phyloP scores from a whole-genome alignment of 2,888 invertebrate genomes.

The Crossocerus cetratus region DNA sequence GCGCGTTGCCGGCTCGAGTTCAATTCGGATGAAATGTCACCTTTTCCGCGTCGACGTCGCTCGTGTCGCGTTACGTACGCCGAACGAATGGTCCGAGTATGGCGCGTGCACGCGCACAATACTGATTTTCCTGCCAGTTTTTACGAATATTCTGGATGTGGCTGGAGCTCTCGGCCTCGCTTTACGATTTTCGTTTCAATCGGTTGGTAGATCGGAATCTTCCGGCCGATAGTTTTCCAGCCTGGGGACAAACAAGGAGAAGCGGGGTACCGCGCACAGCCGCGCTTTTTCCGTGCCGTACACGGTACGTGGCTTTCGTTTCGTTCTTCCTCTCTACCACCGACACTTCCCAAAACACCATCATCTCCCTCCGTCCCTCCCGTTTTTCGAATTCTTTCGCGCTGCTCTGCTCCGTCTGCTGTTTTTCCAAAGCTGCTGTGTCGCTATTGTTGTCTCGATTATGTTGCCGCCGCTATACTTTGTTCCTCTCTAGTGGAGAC shows the following conservation, averaged over 20 bases:
- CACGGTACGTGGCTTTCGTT: not conserved
- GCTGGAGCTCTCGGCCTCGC: too few relatives aligned
- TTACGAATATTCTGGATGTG: not conserved
- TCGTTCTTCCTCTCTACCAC: not conserved
- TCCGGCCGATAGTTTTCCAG: not conserved
- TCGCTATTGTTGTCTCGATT: constrained; percentile 58
- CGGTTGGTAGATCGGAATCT: constrained; percentile 8
- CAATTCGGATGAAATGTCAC: too few relatives aligned
- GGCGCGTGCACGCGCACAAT: not conserved
- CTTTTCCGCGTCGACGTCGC: too few relatives aligned
- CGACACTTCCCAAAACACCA: too few relatives aligned
- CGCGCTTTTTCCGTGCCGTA: too few relatives aligned
- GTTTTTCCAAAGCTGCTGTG: constrained; percentile 48
- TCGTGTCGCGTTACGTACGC: too few relatives aligned
- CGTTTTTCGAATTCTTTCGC: not conserved
- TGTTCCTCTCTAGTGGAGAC: too few relatives aligned
- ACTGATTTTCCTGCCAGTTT: not conserved
- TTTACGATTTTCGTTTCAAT: not conserved
- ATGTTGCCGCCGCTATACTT: not conserved
- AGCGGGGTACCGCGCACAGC: not conserved
- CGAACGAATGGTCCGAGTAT: too few relatives aligned
- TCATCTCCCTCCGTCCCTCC: not conserved
- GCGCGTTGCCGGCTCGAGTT: too few relatives aligned
- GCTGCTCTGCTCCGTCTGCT: constrained; percentile 35
- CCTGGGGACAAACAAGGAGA: not conserved